Percentiles rank a stretch among this genome's conserved stretches.
Conservation (phyloP, 2,113 vertebrate species). For the Prunella fulvescens region DNA sequence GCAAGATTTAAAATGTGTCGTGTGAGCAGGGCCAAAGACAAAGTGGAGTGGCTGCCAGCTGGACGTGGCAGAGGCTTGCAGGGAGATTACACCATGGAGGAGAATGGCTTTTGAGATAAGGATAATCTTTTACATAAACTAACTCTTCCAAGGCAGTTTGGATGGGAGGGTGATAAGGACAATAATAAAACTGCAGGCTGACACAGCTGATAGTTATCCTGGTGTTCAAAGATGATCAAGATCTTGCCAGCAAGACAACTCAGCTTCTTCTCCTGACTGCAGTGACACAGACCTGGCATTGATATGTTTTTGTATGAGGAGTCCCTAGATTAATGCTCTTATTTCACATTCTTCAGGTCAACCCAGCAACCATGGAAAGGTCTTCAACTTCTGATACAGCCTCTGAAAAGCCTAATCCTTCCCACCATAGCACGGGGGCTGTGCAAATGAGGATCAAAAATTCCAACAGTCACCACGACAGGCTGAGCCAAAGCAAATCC, state of each 20-base stretch:
- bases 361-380: slow-evolving; percentile 65
- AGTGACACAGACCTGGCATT: background rate
- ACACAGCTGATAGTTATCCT: slow-evolving; percentile 20
- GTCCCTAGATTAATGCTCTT: background rate
- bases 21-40: slow-evolving; percentile 53
- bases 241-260: slow-evolving; percentile 11
- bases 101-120: slow-evolving; percentile 70
- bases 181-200: background rate
- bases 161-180: slow-evolving; percentile 40
- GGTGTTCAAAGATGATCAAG: slow-evolving; percentile 22
- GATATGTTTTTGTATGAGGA: background rate
- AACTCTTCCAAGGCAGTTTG: slow-evolving; percentile 49
- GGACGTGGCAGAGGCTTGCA: slow-evolving; percentile 44
- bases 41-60: slow-evolving; percentile 56
- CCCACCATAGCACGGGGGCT: slow-evolving; percentile 52
- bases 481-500: slow-evolving; percentile 81
- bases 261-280: background rate
- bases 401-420: slow-evolving; percentile 65
- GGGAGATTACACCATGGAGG: slow-evolving; percentile 58
- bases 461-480: slow-evolving; percentile 72
- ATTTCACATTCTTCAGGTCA: slow-evolving; percentile 63
- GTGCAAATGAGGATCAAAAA: slow-evolving; percentile 82
- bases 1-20: slow-evolving; percentile 41
- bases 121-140: slow-evolving; percentile 67
- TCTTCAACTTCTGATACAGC: slow-evolving; percentile 54